Evolutionary conservation across 2,113 vertebrate genomes (phyloP), one percentile per base, ranked within the genome.

Genomic region (Rhinogobius similis): DNA sequence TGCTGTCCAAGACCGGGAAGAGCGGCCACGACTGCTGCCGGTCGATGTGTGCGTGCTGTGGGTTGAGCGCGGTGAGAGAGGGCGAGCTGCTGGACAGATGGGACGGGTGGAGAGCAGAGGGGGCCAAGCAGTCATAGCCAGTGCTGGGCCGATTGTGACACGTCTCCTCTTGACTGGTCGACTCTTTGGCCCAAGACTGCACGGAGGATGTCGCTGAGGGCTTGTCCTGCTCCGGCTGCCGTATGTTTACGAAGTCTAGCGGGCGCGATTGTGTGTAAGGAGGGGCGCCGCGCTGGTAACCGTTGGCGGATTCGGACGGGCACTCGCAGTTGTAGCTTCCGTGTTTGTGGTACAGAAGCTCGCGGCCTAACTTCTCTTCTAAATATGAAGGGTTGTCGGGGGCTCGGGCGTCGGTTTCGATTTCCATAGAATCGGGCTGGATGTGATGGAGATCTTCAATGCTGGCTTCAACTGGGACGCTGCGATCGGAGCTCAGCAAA

Each of bases 301-400:
- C 29, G 62, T 39, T 63, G 62, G 52, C 67, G 26, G 27, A 26
- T 1, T 84, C 62, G 1, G 46, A 58, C 44, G 83, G 90, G 75
- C 92, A 91, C 67, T 90, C 80, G 10, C 86, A 41, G 73, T 67
- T 90, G 73, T 92, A 93, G 77, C 86, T 92, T 2, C 97, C 96
- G 0, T 44, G 63, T 0, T 70, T 78, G 36, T 99, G 97, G 79
- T 99, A 99, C 81, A 92, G 87, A 27, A 93, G 80, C 83, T 98
- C 96, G 5, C 82, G 84, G 11, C 90, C 72, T n/a, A 98, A 93
- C 79, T 98, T 98, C 41, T 82, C 77, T 69, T 89, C 78, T 77
- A 90, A 53, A n/a, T 24, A 48, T 16, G 75, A 44, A 18, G 39
- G 50, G 39, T 1, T 21, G 3, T 16, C 38, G 1, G 0, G 0